Conservation (phyloP, 1,140 invertebrate genomes). For the Melipona quadrifasciata region DNA sequence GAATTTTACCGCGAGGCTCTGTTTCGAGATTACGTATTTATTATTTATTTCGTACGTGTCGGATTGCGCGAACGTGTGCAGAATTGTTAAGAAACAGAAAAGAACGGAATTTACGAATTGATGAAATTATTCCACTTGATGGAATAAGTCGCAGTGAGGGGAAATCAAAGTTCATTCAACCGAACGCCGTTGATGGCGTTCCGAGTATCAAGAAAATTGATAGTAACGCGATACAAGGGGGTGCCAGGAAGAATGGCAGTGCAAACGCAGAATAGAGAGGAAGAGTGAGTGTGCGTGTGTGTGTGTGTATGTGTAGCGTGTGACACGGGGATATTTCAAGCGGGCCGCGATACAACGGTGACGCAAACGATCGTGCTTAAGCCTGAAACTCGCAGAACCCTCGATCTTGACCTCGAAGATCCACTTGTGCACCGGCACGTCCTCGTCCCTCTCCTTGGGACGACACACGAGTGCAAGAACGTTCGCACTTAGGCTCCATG, state of each 20-base stretch:
- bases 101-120: background rate
- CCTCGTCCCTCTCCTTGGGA: conserved; percentile 67
- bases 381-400: conserved; percentile 59
- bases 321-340: conserved; percentile 54
- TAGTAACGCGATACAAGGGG: background rate
- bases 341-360: conserved; percentile 50
- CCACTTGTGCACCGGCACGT: conserved; percentile 65
- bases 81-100: no score
- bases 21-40: background rate
- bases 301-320: no score
- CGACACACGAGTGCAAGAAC: conserved; percentile 70
- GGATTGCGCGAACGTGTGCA: no score
- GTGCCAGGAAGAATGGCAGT: background rate
- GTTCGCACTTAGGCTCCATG: conserved; percentile 72
- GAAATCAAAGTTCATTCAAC: background rate
- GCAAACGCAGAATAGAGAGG: background rate
- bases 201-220: conserved; percentile 3
- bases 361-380: conserved; percentile 69
- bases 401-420: conserved; percentile 70
- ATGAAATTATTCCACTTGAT: background rate
- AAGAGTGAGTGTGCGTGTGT: background rate
- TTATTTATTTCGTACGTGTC: no score
- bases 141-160: background rate
- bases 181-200: background rate
- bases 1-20: background rate